phyloP scores from a whole-genome alignment of 2,113 vertebrate species.

The Phylloscopus trochiloides region DNA sequence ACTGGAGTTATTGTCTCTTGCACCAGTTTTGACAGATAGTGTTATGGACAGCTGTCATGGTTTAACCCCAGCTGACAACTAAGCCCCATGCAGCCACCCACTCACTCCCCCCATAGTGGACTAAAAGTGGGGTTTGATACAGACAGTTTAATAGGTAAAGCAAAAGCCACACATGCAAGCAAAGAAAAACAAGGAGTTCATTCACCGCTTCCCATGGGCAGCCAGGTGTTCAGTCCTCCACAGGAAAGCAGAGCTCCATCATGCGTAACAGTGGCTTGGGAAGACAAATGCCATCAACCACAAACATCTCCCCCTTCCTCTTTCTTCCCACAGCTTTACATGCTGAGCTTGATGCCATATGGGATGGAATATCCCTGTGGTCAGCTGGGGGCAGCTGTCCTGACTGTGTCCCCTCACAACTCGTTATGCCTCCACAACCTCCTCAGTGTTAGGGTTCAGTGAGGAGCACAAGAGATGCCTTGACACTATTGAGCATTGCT shows the following conservation, averaged over 20 bases:
- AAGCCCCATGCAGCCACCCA: neutral
- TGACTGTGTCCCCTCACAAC: neutral
- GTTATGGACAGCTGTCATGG: neutral
- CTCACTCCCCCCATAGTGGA: neutral
- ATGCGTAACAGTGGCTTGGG: neutral
- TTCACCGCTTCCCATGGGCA: neutral
- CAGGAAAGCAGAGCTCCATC: neutral
- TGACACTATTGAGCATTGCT: neutral
- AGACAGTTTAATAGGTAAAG: neutral
- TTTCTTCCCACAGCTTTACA: neutral
- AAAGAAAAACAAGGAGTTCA: neutral
- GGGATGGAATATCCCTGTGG: neutral
- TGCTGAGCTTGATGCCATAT: neutral
- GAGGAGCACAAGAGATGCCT: neutral
- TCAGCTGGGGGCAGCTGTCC: neutral
- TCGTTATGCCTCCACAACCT: neutral
- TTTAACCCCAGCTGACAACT: neutral
- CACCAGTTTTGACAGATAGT: neutral
- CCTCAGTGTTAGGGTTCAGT: neutral
- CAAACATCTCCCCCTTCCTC: neutral
- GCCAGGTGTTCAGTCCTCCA: neutral
- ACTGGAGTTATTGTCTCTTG: neutral
- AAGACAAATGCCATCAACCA: neutral
- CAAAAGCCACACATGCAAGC: neutral
- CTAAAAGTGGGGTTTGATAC: neutral